Base-by-base conservation (phyloP, 2,797 vertebrate species). In the Artibeus jamaicensis region DNA sequence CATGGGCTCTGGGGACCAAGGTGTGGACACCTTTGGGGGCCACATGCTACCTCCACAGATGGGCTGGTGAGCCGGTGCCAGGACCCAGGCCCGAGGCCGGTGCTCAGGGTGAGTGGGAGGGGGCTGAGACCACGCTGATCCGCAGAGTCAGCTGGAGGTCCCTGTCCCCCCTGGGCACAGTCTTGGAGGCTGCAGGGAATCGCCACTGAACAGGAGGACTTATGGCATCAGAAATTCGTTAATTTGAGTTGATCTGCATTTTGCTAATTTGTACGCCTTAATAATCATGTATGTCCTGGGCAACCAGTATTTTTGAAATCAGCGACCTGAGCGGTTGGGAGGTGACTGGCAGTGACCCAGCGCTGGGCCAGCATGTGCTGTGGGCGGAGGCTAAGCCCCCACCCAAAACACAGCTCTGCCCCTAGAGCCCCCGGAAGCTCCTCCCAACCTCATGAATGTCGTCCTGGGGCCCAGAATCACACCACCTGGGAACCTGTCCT, bases 281-380 rank as follows among this genome's bases (percentile, higher is more conserved):
- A 44, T 18, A 19, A 16, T 55, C 44, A 22, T 21, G 14, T 7
- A 21, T 0, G 11, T 50, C n/a, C 78, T 12, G 12, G 9, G 68
- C 15, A 34, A 59, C 57, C 24, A 24, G 22, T 12, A 15, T 29
- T 16, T 68, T 11, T 34, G 82, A 53, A 48, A 34, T 77, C 10
- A n/a, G 59, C 8, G 24, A 37, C 6, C 3, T 7, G 32, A 9
- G 59, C 32, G 37, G 34, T 3, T 50, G 68, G 42, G 48, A 68
- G 57, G 10, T 32, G 59, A 29, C 62, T 57, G 24, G 1, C 39
- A 3, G 34, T 26, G 6, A 37, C n/a, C 3, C 21, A 39, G 68
- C 19, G 0, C 4, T 2, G 7, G 53, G 57, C 68, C 37, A 1
- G 26, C 1, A 34, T 22, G 3, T 7, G 8, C 74, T 14, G 14